phyloP scores from a whole-genome alignment of 1,140 invertebrate genomes.

The Sminthurinus signatus region DNA sequence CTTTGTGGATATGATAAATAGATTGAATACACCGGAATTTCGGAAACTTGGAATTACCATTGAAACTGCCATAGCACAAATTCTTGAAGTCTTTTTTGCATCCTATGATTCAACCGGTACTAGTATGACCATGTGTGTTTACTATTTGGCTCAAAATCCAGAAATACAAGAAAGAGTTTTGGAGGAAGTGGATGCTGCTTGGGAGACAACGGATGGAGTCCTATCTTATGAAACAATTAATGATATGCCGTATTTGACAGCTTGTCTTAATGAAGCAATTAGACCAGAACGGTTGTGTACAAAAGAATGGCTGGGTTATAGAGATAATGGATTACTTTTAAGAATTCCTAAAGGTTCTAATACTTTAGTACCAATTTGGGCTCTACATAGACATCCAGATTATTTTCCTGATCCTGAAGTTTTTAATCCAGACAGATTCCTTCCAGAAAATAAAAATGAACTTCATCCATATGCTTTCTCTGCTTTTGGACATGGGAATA shows the following conservation, averaged over 20 bases:
- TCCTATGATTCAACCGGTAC: slow-evolving; percentile 22
- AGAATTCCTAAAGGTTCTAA: slow-evolving; percentile 45
- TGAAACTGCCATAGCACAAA: slow-evolving; percentile 21
- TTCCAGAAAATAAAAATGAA: slow-evolving; percentile 35
- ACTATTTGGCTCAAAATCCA: slow-evolving; percentile 57
- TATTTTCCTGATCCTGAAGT: slow-evolving; percentile 50
- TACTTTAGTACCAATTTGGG: slow-evolving; percentile 52
- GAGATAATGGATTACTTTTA: slow-evolving; percentile 1
- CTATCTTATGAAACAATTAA: slow-evolving; percentile 21
- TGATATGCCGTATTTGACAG: slow-evolving; percentile 27
- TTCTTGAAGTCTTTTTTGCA: slow-evolving; percentile 27
- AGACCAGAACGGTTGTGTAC: slow-evolving; percentile 36
- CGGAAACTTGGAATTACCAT: slow-evolving; percentile 15
- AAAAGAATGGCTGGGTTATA: slow-evolving; percentile 26
- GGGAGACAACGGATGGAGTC: slow-evolving; percentile 41
- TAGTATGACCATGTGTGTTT: slow-evolving; percentile 42
- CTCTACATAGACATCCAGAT: slow-evolving; percentile 57
- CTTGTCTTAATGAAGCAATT: slow-evolving; percentile 28
- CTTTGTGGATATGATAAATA: slow-evolving; percentile 17
- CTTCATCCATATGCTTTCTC: slow-evolving; percentile 53
- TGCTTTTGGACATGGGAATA: slow-evolving; percentile 57
- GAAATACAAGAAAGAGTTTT: slow-evolving; percentile 63
- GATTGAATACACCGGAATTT: slow-evolving; percentile 19
- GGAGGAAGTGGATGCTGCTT: slow-evolving; percentile 56
- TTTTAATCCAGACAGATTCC: slow-evolving; percentile 54